These are phyloP conservation scores for Tinea pellionella DNA, from an alignment of 2,888 invertebrate genomes.

Conservation along the genomic window DNA sequence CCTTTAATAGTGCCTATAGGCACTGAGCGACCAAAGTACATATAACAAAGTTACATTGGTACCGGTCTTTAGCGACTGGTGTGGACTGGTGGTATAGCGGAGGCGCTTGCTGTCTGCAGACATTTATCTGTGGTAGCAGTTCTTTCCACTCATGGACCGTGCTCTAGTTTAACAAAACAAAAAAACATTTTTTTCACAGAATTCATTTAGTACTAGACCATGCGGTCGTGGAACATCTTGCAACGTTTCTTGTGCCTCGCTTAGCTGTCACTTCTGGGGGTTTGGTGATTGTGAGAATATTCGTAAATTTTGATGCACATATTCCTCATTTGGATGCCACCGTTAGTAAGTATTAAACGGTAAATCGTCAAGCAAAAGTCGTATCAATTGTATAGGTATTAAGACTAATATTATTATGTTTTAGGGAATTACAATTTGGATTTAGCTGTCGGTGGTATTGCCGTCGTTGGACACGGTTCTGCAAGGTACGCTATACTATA, in stretches of 20 bases:
- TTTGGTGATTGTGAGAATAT: slow-evolving; percentile 22
- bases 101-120: too few species aligned
- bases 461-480: neutral
- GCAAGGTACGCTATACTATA: neutral
- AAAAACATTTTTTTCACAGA: too few species aligned
- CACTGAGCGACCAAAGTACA: too few species aligned
- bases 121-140: too few species aligned
- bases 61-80: too few species aligned
- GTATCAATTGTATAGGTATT: neutral
- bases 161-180: too few species aligned
- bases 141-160: too few species aligned
- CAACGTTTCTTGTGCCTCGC: slow-evolving; percentile 32
- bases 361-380: neutral
- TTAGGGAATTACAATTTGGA: slow-evolving; percentile 7
- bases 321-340: slow-evolving; percentile 29
- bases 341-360: slow-evolving; percentile 23
- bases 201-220: neutral
- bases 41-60: too few species aligned
- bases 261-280: slow-evolving; percentile 21
- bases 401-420: too few species aligned
- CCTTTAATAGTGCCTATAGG: too few species aligned
- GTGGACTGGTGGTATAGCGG: too few species aligned
- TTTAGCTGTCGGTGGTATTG: neutral
- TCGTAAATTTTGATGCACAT: slow-evolving; percentile 25
- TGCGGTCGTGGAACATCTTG: slow-evolving; percentile 21